Base-by-base conservation (phyloP, 2,797 vertebrate species). In the Pangasius larnaudii region DNA sequence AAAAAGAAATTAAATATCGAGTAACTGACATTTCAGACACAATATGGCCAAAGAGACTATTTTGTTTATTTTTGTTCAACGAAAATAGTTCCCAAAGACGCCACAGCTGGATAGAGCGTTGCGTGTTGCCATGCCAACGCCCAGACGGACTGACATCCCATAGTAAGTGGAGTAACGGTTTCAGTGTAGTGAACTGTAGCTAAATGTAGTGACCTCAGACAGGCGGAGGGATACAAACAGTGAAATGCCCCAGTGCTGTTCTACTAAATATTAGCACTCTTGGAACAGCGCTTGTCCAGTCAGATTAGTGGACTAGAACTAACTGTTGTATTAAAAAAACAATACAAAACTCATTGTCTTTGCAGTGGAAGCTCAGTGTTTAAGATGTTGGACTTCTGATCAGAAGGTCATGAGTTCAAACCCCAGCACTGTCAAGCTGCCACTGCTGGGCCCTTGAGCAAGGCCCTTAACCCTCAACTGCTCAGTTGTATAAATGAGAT, bases 41-140 rank as follows among this genome's bases (percentile, higher is more conserved):
- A 30, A 7, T 30, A 10, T 78, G 16, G 0, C 0, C 18, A 56
- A 53, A 56, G 7, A 46, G 46, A 8, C 46, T 10, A 56, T 53
- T 4, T 30, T 10, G 49, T 18, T 78, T 33, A 33, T 33, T 9
- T 77, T 53, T 19, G n/a, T 16, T 33, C n/a, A 53, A 53, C 27
- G 46, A 9, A 77, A 77, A 75, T 16, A 16, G 49, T 53, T 53
- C 49, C 49, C 22, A 46, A 74, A 74, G 19, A 46, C 27, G 39
- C 71, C 14, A 51, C 74, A 78, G 6, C 49, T 56, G 75, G 27
- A 53, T 53, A 19, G n/a, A 56, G 75, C 75, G 75, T 78, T 78
- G 49, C n/a, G 49, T 33, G 49, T 53, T 56, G 75, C 51, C 49
- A 78, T 78, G 75, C n/a, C 75, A 78, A 78, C 75, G n/a, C 49